Evolutionary conservation across 2,888 invertebrate genomes (phyloP), one percentile per base, ranked within the genome.

Genomic region (Sarcophaga subvicina): DNA sequence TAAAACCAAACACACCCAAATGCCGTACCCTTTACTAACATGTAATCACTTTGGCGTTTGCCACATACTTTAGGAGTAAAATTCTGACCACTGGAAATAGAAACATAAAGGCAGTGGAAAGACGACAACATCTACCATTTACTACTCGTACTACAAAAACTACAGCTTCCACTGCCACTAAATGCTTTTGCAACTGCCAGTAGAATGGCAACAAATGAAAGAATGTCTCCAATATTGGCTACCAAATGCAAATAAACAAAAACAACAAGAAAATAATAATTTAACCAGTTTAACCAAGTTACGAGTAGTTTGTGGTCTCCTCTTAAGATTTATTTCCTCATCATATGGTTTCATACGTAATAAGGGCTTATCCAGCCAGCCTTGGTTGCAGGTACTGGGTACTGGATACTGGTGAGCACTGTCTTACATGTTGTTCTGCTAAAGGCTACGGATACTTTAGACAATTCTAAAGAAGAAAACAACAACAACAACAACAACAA

Each of bases 321-420:
- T 91, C 91, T 91, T 91, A 90, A 91, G 91, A 91, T 91, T 91
- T 91, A 91, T 91, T 90, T 90, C 90, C 72, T 69, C 80, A 69
- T 83, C 86, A 86, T 76, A 79, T 66, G 73, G 59, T 47, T 70
- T 75, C 45, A 12, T 66, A 80, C 79, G 79, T 86, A 86, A 86
- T 82, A 86, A 82, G 82, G 79, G 71, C 66, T 81, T 78, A 72
- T 20, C 59, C 66, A 47, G 17, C 4, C 37, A 70, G 49, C 62
- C 72, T 66, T 62, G 47, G 22, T 22, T 47, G 47, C 17, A 49
- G 4, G 22, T 47, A 47, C 72, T 72, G 17, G 17, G 20, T 25
- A 47, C 72, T 72, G 17, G 17, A 17, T 25, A 62, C 12, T n/a
- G n/a, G n/a, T 37, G 17, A 37, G 45, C 27, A 49, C 17, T 70